Base-by-base conservation (phyloP, 2,113 vertebrate species). In the Choloepus hoffmanni region DNA sequence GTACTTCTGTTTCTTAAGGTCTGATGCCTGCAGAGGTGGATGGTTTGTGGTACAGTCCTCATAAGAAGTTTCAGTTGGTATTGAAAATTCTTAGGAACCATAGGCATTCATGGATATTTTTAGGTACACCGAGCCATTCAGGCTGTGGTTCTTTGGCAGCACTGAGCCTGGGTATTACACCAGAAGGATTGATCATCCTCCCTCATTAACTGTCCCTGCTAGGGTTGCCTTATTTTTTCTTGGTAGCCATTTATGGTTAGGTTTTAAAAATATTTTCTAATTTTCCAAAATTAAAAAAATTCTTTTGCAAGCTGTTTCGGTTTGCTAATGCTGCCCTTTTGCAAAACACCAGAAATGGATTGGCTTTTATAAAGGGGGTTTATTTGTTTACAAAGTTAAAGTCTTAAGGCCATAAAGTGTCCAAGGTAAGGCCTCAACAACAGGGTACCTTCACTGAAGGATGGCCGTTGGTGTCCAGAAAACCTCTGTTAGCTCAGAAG, bases 171-270 rank as follows among this genome's bases (percentile, higher is more conserved):
- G 8, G 36, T 24, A 77, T 89, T 90, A 18, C 79, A 67, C 3
- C 16, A 89, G 48, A 36, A 92, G 68, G 74, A 45, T 53, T 65
- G 36, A 14, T 65, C 55, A n/a, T 65, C 70, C 2, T 93, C 30
- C 21, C 36, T 68, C 4, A 40, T 21, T 63, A 70, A 3, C 15
- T 78, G 83, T n/a, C 26, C 1, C 23, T 81, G 18, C 60, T 81
- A 0, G 85, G 13, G 74, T 19, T 28, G 18, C 16, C 26, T 33
- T 73, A 53, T 58, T 92, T 81, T 90, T 62, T 81, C 67, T 82
- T 87, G 40, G 33, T 67, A 70, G 30, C 50, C 14, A 70, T 92
- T 97, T 95, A 74, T 70, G 86, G 21, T 87, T 90, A 36, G 33
- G 3, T 48, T 79, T 28, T 85, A 92, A 81, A 94, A 58, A 82